Percentiles rank a stretch among this genome's conserved stretches.
phyloP scores from a whole-genome alignment of 2,888 invertebrate genomes.

The Drosophila meridiana region DNA sequence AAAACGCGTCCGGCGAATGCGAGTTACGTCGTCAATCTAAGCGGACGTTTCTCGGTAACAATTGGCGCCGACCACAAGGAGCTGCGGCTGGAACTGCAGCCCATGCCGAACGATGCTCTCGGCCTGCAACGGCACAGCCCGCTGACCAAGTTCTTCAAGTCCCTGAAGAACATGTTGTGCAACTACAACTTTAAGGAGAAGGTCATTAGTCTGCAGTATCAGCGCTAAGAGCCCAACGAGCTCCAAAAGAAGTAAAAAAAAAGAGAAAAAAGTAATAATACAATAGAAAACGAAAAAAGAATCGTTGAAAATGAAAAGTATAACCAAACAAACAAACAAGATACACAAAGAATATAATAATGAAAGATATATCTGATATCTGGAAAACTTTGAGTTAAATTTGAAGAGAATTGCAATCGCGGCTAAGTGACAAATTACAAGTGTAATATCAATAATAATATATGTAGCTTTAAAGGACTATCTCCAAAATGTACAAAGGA shows the following conservation, averaged over 20 bases:
- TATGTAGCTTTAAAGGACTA: background rate
- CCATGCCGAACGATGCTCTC: constrained; percentile 33
- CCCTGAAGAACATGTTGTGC: constrained; percentile 72
- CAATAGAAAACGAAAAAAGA: background rate
- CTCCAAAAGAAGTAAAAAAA: background rate
- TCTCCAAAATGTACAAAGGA: constrained; percentile 3
- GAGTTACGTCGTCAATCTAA: constrained; percentile 63
- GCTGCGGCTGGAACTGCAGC: constrained; percentile 61
- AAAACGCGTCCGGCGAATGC: constrained; percentile 60
- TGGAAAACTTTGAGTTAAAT: background rate
- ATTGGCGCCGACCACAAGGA: constrained; percentile 53
- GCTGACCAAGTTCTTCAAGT: constrained; percentile 77
- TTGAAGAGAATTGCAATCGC: constrained; percentile 23
- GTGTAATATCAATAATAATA: background rate
- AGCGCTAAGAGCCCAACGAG: constrained; percentile 12
- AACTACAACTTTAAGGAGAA: constrained; percentile 76
- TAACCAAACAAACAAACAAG: background rate
- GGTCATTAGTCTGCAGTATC: constrained; percentile 25
- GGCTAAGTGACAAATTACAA: constrained; percentile 2
- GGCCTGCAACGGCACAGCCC: constrained; percentile 73
- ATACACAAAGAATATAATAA: background rate
- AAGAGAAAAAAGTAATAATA: background rate
- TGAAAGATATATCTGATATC: background rate
- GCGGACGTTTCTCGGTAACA: constrained; percentile 63
- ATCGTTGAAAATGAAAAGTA: background rate